Evolutionary conservation across 1,140 invertebrate genomes (phyloP).

Genomic region (Drosophila murphyi): DNA sequence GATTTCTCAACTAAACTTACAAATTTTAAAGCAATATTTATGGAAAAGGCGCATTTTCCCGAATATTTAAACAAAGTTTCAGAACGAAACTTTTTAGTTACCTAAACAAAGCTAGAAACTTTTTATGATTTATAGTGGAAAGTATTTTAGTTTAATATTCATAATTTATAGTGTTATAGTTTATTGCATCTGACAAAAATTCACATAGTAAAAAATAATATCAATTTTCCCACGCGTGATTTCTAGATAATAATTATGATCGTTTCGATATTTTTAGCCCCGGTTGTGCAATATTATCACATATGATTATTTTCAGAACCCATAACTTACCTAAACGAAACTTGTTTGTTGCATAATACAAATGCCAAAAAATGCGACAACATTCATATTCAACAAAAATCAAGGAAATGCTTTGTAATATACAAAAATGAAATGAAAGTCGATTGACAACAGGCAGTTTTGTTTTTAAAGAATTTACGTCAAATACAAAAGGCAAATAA

Average conservation of each 20-base stretch:
- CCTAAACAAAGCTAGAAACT: no score
- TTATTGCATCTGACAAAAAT: no score
- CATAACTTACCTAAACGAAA: background rate
- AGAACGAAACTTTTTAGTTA: background rate
- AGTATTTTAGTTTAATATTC: no score
- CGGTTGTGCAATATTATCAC: background rate
- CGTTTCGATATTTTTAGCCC: no score
- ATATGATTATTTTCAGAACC: background rate
- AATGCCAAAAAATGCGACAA: conserved; percentile 5
- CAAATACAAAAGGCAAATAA: conserved; percentile 57
- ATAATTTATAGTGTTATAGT: no score
- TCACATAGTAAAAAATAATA: no score
- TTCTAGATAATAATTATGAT: background rate
- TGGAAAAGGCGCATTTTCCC: background rate
- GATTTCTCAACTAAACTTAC: background rate
- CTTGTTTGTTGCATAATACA: background rate
- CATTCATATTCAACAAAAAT: background rate
- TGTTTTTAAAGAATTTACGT: conserved; percentile 37
- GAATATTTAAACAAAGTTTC: background rate
- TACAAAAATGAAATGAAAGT: conserved; percentile 35
- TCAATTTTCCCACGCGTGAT: background rate
- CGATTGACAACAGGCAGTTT: conserved; percentile 11
- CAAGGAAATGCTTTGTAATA: conserved; percentile 26
- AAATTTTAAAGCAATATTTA: background rate
- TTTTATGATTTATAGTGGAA: no score